These are phyloP conservation scores for Tetraodon nigroviridis DNA, from an alignment of 2,113 vertebrate genomes.

Conservation along the genomic window DNA sequence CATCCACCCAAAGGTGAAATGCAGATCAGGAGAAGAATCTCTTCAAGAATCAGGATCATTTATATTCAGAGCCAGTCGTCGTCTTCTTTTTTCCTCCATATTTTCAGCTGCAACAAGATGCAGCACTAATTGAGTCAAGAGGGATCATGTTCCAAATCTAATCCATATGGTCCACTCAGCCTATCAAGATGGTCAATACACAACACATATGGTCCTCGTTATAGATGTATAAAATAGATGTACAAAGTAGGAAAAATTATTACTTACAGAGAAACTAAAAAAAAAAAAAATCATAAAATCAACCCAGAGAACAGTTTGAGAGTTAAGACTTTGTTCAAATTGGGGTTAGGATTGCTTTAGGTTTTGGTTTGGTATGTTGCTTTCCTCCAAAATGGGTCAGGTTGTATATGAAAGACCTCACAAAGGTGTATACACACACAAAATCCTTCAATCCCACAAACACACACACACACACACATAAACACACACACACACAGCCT, in stretches of 20 bases:
- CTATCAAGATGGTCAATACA: conserved; percentile 50
- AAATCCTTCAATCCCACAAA: background rate
- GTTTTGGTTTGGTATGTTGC: background rate
- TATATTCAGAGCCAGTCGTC: conserved; percentile 29
- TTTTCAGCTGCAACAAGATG: conserved; percentile 54
- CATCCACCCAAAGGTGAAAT: conserved; percentile 1
- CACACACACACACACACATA: conserved; percentile 1
- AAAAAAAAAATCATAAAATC: conserved; percentile 20
- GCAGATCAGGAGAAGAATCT: conserved; percentile 6
- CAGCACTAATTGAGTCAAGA: conserved; percentile 63
- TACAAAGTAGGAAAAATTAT: background rate
- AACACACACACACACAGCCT: conserved; percentile 13
- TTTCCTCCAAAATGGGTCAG: too few species aligned
- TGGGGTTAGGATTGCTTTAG: too few species aligned
- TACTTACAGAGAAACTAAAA: conserved; percentile 1
- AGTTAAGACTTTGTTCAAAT: too few species aligned
- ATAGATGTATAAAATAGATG: conserved; percentile 10
- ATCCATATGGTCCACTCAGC: conserved; percentile 34
- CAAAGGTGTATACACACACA: conserved; percentile 1
- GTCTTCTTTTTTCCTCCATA: conserved; percentile 35
- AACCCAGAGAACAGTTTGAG: too few species aligned
- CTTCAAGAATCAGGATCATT: conserved; percentile 15
- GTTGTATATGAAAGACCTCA: conserved; percentile 1
- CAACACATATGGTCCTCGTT: conserved; percentile 13
- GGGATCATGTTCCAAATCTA: conserved; percentile 43